Percentiles rank a stretch among this genome's conserved stretches.
Conservation (phyloP, 2,888 invertebrate species). For the Cheilosia soror region DNA sequence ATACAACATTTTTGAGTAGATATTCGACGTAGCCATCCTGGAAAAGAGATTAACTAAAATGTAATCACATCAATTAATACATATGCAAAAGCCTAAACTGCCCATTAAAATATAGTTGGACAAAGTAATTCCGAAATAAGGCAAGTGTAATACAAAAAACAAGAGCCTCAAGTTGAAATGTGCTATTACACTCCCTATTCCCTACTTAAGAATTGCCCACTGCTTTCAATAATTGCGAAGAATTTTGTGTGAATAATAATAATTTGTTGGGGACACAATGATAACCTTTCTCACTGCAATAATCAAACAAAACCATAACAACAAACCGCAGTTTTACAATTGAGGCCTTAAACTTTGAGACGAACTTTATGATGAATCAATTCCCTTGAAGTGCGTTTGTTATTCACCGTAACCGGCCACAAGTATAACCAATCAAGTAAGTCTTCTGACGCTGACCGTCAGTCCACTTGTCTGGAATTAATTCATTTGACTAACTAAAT, state of each 20-base stretch:
- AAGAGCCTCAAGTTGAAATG: background rate
- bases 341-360: conserved; percentile 8
- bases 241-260: conserved; percentile 16
- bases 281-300: conserved; percentile 27
- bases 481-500: conserved; percentile 34
- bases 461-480: conserved; percentile 48
- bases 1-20: too few species aligned
- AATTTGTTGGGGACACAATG: conserved; percentile 13
- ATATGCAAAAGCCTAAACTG: too few species aligned
- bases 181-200: background rate
- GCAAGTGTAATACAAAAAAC: too few species aligned
- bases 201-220: background rate
- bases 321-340: background rate
- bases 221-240: background rate
- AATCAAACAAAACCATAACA: conserved; percentile 10
- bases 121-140: background rate
- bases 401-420: background rate
- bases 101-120: too few species aligned
- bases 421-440: conserved; percentile 10
- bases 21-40: too few species aligned
- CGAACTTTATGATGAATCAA: conserved; percentile 30
- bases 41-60: too few species aligned
- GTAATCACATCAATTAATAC: too few species aligned
- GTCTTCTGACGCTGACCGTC: background rate
- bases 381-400: conserved; percentile 2